Evolutionary conservation across 2,113 vertebrate species (phyloP).

Genomic region (Verasper variegatus): DNA sequence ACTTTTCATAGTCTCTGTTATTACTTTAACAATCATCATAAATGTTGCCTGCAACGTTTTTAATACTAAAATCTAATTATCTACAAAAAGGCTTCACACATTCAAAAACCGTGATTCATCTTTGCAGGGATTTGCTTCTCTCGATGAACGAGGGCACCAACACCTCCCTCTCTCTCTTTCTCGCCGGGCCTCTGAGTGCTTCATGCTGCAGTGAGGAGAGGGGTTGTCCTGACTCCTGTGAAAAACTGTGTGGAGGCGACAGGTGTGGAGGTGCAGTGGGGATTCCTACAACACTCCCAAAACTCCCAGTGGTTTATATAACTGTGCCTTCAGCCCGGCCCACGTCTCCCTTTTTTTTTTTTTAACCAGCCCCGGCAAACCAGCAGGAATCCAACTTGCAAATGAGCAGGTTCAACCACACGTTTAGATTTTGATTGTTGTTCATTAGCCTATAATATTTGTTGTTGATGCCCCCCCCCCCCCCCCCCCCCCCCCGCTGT

Average conservation of each 20-base stretch:
- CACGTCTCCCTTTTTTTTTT: constrained; percentile 43
- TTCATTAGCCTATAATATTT: background rate
- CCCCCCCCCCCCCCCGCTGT: background rate
- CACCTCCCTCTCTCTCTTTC: constrained; percentile 1
- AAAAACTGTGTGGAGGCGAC: constrained; percentile 38
- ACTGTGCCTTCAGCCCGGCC: constrained; percentile 54
- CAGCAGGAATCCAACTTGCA: constrained; percentile 18
- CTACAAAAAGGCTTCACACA: background rate
- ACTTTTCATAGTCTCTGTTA: background rate
- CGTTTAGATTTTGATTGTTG: background rate
- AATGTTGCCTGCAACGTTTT: background rate
- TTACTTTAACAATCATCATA: background rate
- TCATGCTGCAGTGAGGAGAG: constrained; percentile 31
- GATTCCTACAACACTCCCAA: constrained; percentile 37
- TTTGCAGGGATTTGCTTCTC: constrained; percentile 23
- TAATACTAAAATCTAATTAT: constrained; percentile 11
- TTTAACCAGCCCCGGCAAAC: constrained; percentile 18
- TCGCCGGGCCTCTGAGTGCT: background rate
- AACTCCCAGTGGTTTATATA: constrained; percentile 61
- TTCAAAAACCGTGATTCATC: constrained; percentile 49
- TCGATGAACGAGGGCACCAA: background rate
- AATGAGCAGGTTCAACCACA: constrained; percentile 9
- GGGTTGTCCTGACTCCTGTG: constrained; percentile 53
- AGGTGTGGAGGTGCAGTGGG: constrained; percentile 33
- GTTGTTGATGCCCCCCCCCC: no score